Percentiles rank a stretch among this genome's conserved stretches.
phyloP scores from a whole-genome alignment of 2,113 vertebrate genomes.

The Catagonus wagneri region DNA sequence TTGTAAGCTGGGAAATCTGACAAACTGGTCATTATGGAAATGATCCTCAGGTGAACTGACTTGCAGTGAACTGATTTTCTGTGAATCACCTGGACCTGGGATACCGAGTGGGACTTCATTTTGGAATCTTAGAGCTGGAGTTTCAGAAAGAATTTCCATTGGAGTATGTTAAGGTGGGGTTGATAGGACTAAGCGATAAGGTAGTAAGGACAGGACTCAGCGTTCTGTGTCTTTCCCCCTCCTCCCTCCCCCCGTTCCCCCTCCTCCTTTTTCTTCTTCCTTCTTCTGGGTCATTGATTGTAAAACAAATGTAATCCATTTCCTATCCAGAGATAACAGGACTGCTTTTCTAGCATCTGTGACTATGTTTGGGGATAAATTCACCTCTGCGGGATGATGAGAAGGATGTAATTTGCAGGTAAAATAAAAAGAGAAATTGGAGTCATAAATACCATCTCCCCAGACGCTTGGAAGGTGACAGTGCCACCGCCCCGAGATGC shows the following conservation, averaged over 20 bases:
- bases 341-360: slow-evolving; percentile 38
- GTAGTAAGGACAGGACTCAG: neutral
- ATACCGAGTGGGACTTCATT: neutral
- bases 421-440: slow-evolving; percentile 58
- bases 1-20: neutral
- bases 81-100: neutral
- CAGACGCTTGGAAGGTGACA: neutral
- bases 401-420: slow-evolving; percentile 58
- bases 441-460: slow-evolving; percentile 47
- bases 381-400: neutral
- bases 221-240: neutral
- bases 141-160: neutral
- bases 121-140: neutral
- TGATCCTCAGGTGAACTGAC: neutral
- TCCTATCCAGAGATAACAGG: neutral
- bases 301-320: slow-evolving; percentile 41
- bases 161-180: neutral
- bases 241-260: rapidly evolving
- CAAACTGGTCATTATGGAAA: slow-evolving; percentile 23
- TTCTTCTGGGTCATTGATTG: neutral
- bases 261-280: too few species aligned
- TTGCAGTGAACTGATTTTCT: slow-evolving; percentile 30
- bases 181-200: neutral
- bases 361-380: slow-evolving; percentile 5
- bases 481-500: neutral